Percentiles rank a stretch among this genome's conserved stretches.
Conservation (phyloP, 1,140 invertebrate genomes). For the Nylanderia fulva region DNA sequence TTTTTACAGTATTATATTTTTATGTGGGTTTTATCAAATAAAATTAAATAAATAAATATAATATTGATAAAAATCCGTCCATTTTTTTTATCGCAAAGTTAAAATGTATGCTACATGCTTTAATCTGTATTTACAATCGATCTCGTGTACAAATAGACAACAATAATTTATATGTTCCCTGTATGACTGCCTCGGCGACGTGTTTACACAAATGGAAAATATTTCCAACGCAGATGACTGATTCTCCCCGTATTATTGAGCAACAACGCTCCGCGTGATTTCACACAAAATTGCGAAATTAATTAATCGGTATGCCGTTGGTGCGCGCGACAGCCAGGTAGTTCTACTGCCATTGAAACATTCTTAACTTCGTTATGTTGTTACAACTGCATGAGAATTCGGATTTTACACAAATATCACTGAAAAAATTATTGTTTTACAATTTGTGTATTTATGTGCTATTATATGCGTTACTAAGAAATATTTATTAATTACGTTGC, state of each 20-base stretch:
- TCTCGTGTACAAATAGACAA: neutral
- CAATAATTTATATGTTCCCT: conserved; percentile 27
- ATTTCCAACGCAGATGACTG: neutral
- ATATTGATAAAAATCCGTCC: neutral
- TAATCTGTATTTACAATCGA: neutral
- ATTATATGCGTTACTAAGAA: neutral
- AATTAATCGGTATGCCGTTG: conserved; percentile 36
- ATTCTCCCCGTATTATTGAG: conserved; percentile 11
- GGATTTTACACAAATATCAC: neutral
- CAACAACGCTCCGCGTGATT: conserved; percentile 29
- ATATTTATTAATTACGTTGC: neutral
- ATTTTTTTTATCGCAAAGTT: neutral
- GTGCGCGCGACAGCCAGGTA: neutral
- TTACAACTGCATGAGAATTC: neutral
- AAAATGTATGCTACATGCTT: too few relatives aligned
- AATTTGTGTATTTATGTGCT: neutral
- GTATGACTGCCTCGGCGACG: neutral
- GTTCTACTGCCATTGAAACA: conserved; percentile 41
- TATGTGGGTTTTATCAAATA: neutral
- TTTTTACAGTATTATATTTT: neutral
- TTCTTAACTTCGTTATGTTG: conserved; percentile 53
- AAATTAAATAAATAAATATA: too few relatives aligned
- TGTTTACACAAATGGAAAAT: neutral
- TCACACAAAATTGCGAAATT: conserved; percentile 30
- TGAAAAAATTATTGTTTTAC: neutral